Conservation (phyloP, 1,140 invertebrate genomes). For the Anoplolepis gracilipes region DNA sequence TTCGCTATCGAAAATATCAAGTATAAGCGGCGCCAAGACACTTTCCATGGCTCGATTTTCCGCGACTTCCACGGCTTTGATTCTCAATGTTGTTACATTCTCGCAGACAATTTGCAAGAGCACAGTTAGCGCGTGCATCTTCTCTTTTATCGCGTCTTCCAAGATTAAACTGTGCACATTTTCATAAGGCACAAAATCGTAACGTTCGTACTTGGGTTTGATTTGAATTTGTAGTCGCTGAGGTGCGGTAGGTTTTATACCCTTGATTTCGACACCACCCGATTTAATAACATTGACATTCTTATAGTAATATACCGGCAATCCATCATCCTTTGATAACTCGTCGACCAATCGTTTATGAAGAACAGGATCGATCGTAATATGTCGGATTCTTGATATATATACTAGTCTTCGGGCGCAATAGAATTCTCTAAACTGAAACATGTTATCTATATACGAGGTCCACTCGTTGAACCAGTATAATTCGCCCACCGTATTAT, state of each 20-base stretch:
- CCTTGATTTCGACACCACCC: constrained; percentile 85
- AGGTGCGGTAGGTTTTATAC: constrained; percentile 96
- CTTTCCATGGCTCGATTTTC: constrained; percentile 88
- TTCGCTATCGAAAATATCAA: constrained; percentile 89
- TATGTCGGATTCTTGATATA: constrained; percentile 89
- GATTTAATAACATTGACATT: constrained; percentile 92
- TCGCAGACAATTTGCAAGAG: constrained; percentile 92
- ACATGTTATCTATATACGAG: constrained; percentile 97
- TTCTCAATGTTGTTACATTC: constrained; percentile 90
- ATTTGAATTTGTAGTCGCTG: constrained; percentile 91
- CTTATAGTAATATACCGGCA: constrained; percentile 91
- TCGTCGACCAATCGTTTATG: constrained; percentile 87
- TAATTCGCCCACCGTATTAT: constrained; percentile 89
- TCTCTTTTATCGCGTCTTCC: constrained; percentile 88
- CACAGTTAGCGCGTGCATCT: constrained; percentile 88
- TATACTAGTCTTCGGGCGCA: constrained; percentile 92
- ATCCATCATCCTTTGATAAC: constrained; percentile 81
- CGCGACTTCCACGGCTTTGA: constrained; percentile 93
- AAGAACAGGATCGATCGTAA: constrained; percentile 92
- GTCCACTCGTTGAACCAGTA: constrained; percentile 97
- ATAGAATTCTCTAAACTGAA: constrained; percentile 95
- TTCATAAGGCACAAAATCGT: constrained; percentile 93
- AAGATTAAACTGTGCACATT: constrained; percentile 84
- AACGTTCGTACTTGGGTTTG: constrained; percentile 93
- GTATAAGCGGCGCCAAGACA: constrained; percentile 87